phyloP scores from a whole-genome alignment of 2,888 invertebrate genomes.

The Dasypogon diadema region DNA sequence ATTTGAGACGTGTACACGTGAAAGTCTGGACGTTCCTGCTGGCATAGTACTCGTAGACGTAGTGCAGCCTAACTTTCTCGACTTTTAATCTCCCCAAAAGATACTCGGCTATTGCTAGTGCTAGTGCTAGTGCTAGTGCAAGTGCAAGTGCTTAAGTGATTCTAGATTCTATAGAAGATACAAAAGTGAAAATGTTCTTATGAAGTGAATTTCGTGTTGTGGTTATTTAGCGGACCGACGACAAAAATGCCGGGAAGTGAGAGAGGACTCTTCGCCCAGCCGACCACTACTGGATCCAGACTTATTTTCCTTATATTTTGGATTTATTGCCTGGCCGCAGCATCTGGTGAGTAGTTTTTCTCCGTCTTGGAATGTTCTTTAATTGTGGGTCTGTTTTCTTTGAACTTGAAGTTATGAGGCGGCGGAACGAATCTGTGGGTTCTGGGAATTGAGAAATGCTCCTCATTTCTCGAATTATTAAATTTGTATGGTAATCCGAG shows the following conservation, averaged over 20 bases:
- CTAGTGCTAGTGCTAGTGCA: conserved; percentile 16
- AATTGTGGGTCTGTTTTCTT: neutral
- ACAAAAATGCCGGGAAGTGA: conserved; percentile 37
- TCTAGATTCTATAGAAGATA: no score
- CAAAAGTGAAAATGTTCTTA: conserved; percentile 42
- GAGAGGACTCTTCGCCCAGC: conserved; percentile 24
- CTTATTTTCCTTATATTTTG: conserved; percentile 53
- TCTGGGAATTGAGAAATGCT: neutral
- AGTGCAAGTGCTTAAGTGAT: conserved; percentile 27
- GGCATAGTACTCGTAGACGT: neutral
- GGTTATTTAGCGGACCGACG: conserved; percentile 32
- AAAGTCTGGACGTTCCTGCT: conserved; percentile 7
- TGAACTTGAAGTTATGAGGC: neutral
- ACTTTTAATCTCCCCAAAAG: conserved; percentile 33
- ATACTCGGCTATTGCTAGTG: conserved; percentile 1
- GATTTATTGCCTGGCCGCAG: conserved; percentile 53
- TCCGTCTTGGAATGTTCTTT: neutral
- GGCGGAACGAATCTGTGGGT: conserved; percentile 22
- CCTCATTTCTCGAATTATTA: conserved; percentile 25
- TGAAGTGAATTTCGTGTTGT: conserved; percentile 33
- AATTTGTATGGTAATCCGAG: conserved; percentile 30
- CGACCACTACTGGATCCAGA: conserved; percentile 32
- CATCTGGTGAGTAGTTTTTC: conserved; percentile 46
- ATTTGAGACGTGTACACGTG: conserved; percentile 8
- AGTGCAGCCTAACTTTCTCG: neutral